These are phyloP conservation scores for Smithornis capensis DNA, from an alignment of 2,113 vertebrate species.

Conservation along the genomic window DNA sequence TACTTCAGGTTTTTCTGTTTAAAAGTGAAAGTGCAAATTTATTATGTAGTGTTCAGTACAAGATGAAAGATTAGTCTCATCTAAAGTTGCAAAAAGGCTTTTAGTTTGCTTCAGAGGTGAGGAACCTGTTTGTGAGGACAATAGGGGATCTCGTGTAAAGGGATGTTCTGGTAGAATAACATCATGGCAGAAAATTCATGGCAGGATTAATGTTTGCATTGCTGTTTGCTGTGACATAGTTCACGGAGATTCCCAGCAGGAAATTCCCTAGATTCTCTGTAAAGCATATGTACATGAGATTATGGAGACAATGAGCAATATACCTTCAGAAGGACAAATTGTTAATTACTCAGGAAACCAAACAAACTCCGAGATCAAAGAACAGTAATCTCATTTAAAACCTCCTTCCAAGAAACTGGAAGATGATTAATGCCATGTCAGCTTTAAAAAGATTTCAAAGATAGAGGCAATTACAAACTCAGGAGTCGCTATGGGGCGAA, in stretches of 20 bases:
- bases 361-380: not conserved
- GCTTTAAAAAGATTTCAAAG: not conserved
- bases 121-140: not conserved
- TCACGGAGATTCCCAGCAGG: not conserved
- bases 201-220: not conserved
- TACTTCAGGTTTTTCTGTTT: not conserved
- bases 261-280: not conserved
- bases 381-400: not conserved
- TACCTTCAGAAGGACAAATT: not conserved
- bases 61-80: not conserved
- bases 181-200: not conserved
- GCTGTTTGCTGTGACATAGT: not conserved
- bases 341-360: not conserved
- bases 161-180: not conserved
- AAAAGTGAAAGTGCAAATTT: not conserved
- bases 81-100: not conserved
- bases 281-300: not conserved
- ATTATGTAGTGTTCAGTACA: not conserved
- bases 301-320: not conserved
- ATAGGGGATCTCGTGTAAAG: not conserved
- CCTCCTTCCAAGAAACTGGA: not conserved
- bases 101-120: not conserved
- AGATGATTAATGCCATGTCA: not conserved
- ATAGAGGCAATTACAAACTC: not conserved
- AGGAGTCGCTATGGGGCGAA: not conserved